Percentiles rank a stretch among this genome's conserved stretches.
These are phyloP conservation scores for Halictus ligatus DNA, from an alignment of 2,888 invertebrate species.

Conservation along the genomic window DNA sequence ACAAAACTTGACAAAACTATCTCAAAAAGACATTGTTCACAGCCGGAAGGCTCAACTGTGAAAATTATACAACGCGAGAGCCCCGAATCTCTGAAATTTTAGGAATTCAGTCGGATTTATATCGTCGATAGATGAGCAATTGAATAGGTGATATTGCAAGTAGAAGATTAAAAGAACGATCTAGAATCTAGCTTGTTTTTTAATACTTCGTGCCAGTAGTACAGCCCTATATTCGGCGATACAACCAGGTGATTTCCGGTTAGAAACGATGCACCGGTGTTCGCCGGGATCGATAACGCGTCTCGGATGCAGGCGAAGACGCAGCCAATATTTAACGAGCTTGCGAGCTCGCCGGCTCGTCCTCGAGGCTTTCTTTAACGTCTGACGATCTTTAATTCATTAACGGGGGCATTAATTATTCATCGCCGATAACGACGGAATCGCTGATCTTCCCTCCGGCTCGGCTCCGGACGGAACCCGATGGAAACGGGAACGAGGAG, in stretches of 20 bases:
- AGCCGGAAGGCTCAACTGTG: not conserved
- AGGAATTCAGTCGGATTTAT: no score
- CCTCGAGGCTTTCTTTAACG: slow-evolving; percentile 51
- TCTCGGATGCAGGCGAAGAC: slow-evolving; percentile 23
- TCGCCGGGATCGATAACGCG: slow-evolving; percentile 29
- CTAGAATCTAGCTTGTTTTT: not conserved
- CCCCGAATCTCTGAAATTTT: no score
- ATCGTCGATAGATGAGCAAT: no score
- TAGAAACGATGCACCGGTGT: not conserved
- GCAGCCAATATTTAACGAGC: slow-evolving; percentile 58
- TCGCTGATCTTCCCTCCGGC: slow-evolving; percentile 52
- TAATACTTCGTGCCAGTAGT: not conserved
- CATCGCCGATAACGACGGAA: slow-evolving; percentile 63
- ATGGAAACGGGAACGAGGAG: not conserved
- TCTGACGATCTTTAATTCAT: slow-evolving; percentile 67
- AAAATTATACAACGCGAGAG: not conserved
- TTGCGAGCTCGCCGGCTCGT: slow-evolving; percentile 28
- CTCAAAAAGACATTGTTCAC: not conserved
- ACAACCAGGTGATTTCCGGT: not conserved
- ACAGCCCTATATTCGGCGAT: not conserved
- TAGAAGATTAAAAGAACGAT: no score
- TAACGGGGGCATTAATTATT: slow-evolving; percentile 67
- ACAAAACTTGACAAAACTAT: not conserved
- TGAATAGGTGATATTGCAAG: no score
- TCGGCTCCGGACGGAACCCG: not conserved